These are phyloP conservation scores for Gavialis gangeticus DNA, from an alignment of 2,113 vertebrate genomes.

Conservation along the genomic window DNA sequence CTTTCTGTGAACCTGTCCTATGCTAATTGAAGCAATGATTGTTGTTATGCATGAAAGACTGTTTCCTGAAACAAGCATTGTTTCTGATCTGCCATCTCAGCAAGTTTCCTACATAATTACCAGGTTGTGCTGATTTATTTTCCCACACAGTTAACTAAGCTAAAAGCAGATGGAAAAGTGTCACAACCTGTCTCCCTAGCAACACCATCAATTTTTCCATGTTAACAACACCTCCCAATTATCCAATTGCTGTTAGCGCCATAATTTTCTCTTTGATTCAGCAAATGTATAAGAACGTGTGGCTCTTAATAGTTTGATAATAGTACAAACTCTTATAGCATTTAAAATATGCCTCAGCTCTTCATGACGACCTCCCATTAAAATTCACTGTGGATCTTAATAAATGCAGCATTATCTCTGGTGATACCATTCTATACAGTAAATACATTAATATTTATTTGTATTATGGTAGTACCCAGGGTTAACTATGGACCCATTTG, in stretches of 20 bases:
- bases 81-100: conserved; percentile 40
- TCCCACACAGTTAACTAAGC: not conserved
- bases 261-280: conserved; percentile 7
- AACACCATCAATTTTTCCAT: conserved; percentile 26
- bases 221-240: not conserved
- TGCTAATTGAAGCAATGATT: not conserved
- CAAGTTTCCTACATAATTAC: conserved; percentile 28
- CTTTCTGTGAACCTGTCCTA: not conserved
- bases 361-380: not conserved
- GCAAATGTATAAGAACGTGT: not conserved
- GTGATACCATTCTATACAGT: not conserved
- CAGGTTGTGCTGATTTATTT: conserved; percentile 9
- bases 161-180: conserved; percentile 28
- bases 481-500: not conserved
- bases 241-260: not conserved
- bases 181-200: conserved; percentile 41
- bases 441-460: not conserved
- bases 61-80: not conserved
- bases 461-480: not conserved
- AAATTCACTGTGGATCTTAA: not conserved
- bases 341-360: not conserved
- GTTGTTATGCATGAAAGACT: not conserved
- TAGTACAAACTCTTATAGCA: not conserved
- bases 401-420: not conserved
- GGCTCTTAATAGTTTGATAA: not conserved